A percentile compares a stretch with the other conserved stretches of the same genome.
Evolutionary conservation across 2,888 invertebrate genomes (phyloP).

Genomic region (Nineta flava): DNA sequence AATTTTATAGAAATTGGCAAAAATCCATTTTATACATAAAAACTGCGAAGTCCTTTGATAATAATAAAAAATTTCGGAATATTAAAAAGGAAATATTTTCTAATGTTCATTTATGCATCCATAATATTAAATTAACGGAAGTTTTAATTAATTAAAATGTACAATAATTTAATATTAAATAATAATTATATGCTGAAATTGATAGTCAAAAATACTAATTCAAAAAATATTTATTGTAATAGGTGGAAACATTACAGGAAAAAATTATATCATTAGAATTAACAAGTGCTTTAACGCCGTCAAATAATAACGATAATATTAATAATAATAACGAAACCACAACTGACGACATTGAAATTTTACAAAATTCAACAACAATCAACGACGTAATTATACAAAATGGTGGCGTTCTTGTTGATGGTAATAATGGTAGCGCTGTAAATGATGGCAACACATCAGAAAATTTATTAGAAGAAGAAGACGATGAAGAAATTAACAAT

Average conservation of each 20-base stretch:
- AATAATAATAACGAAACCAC: constrained; percentile 11
- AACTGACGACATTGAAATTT: constrained; percentile 6
- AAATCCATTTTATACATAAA: too few relatives aligned
- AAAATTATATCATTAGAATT: constrained; percentile 82
- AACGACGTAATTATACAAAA: neutral
- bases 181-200: too few relatives aligned
- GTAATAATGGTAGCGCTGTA: neutral
- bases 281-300: constrained; percentile 30
- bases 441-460: constrained; percentile 3
- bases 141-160: too few relatives aligned
- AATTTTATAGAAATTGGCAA: too few relatives aligned
- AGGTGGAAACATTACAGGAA: constrained; percentile 84
- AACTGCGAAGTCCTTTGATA: too few relatives aligned
- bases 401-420: neutral
- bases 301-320: constrained; percentile 17
- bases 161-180: too few relatives aligned
- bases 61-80: too few relatives aligned
- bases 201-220: too few relatives aligned
- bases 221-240: constrained; percentile 11
- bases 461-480: constrained; percentile 17
- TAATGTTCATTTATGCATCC: too few relatives aligned
- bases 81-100: too few relatives aligned
- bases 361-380: neutral
- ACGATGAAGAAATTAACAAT: constrained; percentile 33
- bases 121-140: too few relatives aligned